Evolutionary conservation across 2,888 invertebrate genomes (phyloP), one percentile per base, ranked within the genome.

Genomic region (Dicyrtomina minuta): DNA sequence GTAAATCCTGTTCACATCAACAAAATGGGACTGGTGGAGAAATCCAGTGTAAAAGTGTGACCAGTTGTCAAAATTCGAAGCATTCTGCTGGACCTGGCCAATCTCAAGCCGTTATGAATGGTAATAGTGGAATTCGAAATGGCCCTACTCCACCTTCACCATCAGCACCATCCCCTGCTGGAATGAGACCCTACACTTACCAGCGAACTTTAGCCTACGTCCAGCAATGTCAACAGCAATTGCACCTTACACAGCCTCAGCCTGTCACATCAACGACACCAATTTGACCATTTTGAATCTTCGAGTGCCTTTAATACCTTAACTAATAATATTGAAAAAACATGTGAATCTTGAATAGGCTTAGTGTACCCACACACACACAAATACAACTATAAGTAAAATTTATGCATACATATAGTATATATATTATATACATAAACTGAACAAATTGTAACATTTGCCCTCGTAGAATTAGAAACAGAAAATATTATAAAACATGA

Each of bases 141-240:
- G 39, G 27, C 17, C 41, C 26, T 26, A 33, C 55, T 3, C 15
- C 53, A 15, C 53, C 68, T 22, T 15, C 70, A 26, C 51, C 55
- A n/a, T 15, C 53, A 15, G 51, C 68, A 39, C 22, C 70, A 22
- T 33, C 44, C 1, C 58, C 66, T 10, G 49, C 20, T 24, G 86
- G 85, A 4, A 93, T 93, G 92, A 85, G 90, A 15, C 90, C 91
- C 68, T 93, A 93, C 67, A 88, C 93, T 0, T 94, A 94, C 81
- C 90, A 93, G 80, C 86, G 94, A 72, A 95, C 95, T 0, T 83
- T 94, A 68, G 93, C 93, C 76, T 95, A 95, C 79, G 94, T 95
- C 0, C 92, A 93, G 80, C 83, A 84, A 77, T 94, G 93, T 81
- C 91, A 93, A 20, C 68, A 68, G 41, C 68, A 68, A 13, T 20